Evolutionary conservation across 2,113 vertebrate genomes (phyloP).

Genomic region (Sceloporus tristichus): DNA sequence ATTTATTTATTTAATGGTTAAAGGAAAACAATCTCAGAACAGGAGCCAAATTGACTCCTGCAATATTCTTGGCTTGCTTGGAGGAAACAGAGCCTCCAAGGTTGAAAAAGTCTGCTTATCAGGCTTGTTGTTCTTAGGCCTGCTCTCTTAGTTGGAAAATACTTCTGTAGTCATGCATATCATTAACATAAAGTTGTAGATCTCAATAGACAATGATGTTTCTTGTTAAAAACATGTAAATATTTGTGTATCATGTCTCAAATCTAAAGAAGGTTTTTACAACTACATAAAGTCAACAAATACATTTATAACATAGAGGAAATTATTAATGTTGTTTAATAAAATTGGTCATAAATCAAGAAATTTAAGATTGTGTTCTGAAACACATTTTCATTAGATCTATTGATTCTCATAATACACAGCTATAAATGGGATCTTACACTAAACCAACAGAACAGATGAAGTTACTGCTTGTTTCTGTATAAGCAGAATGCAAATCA

Average conservation of each 20-base stretch:
- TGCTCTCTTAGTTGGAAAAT: not conserved
- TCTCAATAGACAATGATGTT: not conserved
- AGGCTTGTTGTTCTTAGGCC: no score
- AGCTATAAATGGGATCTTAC: not conserved
- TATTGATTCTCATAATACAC: not conserved
- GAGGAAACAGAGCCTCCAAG: no score
- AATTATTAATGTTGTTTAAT: not conserved
- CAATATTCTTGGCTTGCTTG: no score
- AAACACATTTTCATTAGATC: not conserved
- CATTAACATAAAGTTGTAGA: conserved; percentile 1
- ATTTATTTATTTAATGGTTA: no score
- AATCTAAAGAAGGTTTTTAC: conserved; percentile 32
- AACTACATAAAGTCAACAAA: not conserved
- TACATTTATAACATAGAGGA: not conserved
- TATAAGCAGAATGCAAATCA: not conserved
- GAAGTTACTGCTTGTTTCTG: not conserved
- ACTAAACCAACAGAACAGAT: not conserved
- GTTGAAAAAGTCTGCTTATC: no score
- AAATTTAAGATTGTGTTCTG: not conserved
- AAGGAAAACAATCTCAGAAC: no score
- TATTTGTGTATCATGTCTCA: conserved; percentile 1
- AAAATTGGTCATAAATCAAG: not conserved
- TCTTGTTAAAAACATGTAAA: not conserved
- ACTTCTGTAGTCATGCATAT: not conserved
- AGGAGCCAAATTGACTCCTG: no score